Conservation (phyloP, 2,797 vertebrate genomes). For the Onychomys torridus region DNA sequence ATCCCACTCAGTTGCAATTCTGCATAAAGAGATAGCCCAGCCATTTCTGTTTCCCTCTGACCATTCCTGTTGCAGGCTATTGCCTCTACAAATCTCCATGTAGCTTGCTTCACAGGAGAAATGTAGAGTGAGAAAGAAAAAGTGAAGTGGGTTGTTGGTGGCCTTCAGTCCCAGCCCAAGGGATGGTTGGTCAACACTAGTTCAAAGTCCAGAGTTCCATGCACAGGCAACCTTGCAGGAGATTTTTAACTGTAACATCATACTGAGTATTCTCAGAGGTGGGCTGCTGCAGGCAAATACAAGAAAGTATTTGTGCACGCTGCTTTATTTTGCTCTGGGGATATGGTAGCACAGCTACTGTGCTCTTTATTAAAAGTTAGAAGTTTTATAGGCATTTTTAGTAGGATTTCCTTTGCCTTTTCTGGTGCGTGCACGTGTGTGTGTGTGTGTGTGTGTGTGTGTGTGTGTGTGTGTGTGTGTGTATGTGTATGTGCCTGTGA, state of each 20-base stretch:
- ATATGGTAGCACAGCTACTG: constrained; percentile 69
- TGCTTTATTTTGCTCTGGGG: constrained; percentile 47
- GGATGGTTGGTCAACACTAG: constrained; percentile 72
- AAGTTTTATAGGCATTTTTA: constrained; percentile 67
- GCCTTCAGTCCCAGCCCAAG: constrained; percentile 78
- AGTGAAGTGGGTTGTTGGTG: constrained; percentile 56
- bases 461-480: background rate
- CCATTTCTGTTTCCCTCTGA: constrained; percentile 68
- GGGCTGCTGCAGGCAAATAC: constrained; percentile 67
- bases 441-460: background rate
- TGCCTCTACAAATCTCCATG: constrained; percentile 63
- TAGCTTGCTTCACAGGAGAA: constrained; percentile 68
- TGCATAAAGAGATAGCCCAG: constrained; percentile 43
- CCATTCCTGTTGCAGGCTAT: constrained; percentile 64
- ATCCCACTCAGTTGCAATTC: background rate
- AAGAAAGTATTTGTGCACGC: constrained; percentile 55
- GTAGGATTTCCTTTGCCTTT: constrained; percentile 35
- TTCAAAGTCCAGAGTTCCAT: constrained; percentile 5
- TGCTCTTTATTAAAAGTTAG: constrained; percentile 67
- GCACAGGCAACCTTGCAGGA: constrained; percentile 78
- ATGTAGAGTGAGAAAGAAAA: constrained; percentile 59
- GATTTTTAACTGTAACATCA: constrained; percentile 80
- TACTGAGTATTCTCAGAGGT: constrained; percentile 71
- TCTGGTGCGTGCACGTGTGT: background rate
- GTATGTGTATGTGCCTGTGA: background rate